A percentile compares a stretch with the other conserved stretches of the same genome.
phyloP scores from a whole-genome alignment of 1,140 invertebrate genomes.

The Leptestheria dahalacensis region DNA sequence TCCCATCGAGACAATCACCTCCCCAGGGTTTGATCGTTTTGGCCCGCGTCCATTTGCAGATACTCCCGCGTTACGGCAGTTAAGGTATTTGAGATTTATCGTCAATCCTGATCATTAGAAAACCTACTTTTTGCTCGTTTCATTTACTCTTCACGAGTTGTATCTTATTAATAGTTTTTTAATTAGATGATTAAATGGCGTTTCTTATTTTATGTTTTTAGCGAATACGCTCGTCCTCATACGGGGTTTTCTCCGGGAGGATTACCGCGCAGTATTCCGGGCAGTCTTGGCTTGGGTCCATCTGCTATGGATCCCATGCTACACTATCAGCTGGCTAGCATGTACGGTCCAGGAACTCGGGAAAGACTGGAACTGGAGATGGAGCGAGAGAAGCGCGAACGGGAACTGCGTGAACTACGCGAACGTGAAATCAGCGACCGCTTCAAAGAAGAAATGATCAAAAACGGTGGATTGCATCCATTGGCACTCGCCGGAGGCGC shows the following conservation, averaged over 20 bases:
- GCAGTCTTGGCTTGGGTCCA: conserved; percentile 27
- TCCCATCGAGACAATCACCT: conserved; percentile 52
- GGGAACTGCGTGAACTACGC: conserved; percentile 66
- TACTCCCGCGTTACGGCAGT: conserved; percentile 75
- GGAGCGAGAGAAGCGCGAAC: conserved; percentile 61
- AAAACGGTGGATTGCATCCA: conserved; percentile 28
- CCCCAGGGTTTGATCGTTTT: conserved; percentile 35
- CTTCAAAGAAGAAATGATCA: conserved; percentile 67
- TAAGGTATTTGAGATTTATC: too few species aligned
- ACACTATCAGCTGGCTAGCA: conserved; percentile 22
- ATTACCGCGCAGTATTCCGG: conserved; percentile 28
- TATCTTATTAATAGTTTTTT: conserved; percentile 8
- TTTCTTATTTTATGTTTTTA: too few species aligned
- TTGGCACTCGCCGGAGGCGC: conserved; percentile 25
- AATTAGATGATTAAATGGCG: too few species aligned
- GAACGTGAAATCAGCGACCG: conserved; percentile 67
- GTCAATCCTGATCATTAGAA: conserved; percentile 19
- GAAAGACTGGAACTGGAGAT: conserved; percentile 66
- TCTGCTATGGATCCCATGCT: conserved; percentile 49
- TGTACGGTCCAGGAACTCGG: conserved; percentile 38
- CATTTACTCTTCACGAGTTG: not conserved
- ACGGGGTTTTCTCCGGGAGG: conserved; percentile 62
- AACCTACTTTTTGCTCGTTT: not conserved
- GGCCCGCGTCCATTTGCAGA: conserved; percentile 53
- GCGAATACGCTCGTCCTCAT: conserved; percentile 73